phyloP scores from a whole-genome alignment of 2,797 vertebrate genomes.

The Pangasius larnaudii region DNA sequence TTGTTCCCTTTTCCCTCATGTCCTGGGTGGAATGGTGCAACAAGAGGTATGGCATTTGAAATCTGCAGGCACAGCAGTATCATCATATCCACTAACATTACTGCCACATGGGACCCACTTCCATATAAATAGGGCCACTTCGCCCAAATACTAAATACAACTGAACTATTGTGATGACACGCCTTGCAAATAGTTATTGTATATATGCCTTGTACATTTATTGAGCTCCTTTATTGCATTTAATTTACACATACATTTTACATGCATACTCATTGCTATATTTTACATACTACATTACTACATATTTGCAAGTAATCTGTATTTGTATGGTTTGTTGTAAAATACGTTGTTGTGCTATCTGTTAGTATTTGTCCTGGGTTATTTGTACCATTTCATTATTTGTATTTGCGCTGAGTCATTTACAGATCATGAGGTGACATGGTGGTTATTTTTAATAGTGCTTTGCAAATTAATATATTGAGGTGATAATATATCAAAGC shows the following conservation, averaged over 20 bases:
- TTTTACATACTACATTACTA: too few relatives aligned
- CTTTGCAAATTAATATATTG: neutral
- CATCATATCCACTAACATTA: neutral
- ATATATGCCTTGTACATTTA: neutral
- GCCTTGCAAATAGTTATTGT: neutral
- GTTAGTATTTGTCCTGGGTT: neutral
- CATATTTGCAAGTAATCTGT: too few relatives aligned
- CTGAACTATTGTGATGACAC: neutral
- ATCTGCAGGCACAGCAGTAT: neutral
- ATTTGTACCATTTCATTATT: neutral
- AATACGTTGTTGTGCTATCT: too few relatives aligned
- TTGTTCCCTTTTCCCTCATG: neutral
- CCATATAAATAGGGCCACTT: neutral
- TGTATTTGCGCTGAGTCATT: neutral
- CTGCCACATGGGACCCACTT: neutral
- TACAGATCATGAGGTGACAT: too few relatives aligned
- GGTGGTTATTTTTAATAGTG: neutral
- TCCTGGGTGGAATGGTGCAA: constrained; percentile 4
- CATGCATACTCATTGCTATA: neutral
- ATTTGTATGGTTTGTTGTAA: too few relatives aligned
- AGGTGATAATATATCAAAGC: neutral
- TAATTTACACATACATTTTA: neutral
- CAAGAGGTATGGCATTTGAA: neutral
- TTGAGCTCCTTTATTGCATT: neutral
- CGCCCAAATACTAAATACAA: neutral